Conservation (phyloP, 2,797 vertebrate genomes). For the Trichosurus vulpecula region DNA sequence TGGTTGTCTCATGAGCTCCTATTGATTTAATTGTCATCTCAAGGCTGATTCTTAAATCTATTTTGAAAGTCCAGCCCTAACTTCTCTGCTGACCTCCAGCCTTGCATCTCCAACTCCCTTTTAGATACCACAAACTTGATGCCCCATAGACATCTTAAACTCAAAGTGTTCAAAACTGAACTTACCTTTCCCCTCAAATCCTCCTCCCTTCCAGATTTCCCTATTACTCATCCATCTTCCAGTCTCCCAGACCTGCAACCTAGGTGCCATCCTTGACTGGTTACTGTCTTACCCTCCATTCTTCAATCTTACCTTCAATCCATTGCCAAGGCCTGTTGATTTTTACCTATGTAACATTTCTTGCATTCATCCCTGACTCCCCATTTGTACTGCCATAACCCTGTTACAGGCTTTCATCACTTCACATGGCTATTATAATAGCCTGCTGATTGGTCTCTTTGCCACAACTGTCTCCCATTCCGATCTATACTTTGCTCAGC, state of each 20-base stretch:
- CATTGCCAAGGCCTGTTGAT: background rate
- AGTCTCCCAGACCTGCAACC: background rate
- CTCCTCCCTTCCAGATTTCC: background rate
- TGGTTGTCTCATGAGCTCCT: background rate
- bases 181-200: background rate
- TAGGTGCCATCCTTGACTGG: background rate
- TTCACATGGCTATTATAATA: background rate
- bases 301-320: background rate
- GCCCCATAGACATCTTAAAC: background rate
- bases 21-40: background rate
- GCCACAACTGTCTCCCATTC: background rate
- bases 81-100: background rate
- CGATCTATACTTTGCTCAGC: background rate
- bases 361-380: background rate
- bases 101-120: background rate
- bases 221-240: background rate
- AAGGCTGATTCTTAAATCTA: background rate
- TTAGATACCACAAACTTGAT: background rate
- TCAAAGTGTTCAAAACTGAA: background rate
- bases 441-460: background rate
- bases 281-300: background rate
- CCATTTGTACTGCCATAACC: background rate
- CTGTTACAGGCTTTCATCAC: background rate
- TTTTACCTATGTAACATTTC: background rate
- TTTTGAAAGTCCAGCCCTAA: background rate